Percentiles rank a stretch among this genome's conserved stretches.
Conservation (phyloP, 2,888 invertebrate species). For the Nesidiocoris tenuis region DNA sequence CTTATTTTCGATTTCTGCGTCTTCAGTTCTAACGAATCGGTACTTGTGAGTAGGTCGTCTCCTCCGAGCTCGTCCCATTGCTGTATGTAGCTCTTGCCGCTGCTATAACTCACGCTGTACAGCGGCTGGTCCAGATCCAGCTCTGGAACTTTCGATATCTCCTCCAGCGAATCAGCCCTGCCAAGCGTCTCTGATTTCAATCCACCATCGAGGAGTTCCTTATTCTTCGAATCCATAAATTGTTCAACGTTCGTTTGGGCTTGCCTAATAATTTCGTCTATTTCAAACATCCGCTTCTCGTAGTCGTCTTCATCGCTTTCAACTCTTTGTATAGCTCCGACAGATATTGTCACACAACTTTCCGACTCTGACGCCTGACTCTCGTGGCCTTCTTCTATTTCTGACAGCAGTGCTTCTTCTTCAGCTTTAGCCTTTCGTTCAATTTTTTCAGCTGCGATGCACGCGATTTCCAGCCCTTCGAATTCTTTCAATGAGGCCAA, state of each 20-base stretch:
- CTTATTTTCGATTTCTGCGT: slow-evolving; percentile 50
- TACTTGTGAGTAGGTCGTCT: slow-evolving; percentile 56
- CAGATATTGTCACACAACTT: slow-evolving; percentile 63
- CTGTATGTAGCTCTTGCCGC: slow-evolving; percentile 46
- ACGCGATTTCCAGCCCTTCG: slow-evolving; percentile 86
- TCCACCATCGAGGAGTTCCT: slow-evolving; percentile 25
- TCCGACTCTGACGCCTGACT: slow-evolving; percentile 61
- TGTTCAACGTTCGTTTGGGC: slow-evolving; percentile 66
- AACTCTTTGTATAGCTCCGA: slow-evolving; percentile 61
- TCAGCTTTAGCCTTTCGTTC: slow-evolving; percentile 83
- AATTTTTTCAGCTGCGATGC: slow-evolving; percentile 77
- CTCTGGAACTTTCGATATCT: slow-evolving; percentile 60
- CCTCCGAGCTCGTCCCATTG: slow-evolving; percentile 51
- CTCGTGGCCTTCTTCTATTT: slow-evolving; percentile 62
- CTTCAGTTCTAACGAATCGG: slow-evolving; percentile 66
- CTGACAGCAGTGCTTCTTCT: slow-evolving; percentile 73
- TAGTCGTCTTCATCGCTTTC: slow-evolving; percentile 63
- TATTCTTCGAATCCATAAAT: slow-evolving; percentile 46
- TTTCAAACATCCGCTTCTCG: slow-evolving; percentile 66
- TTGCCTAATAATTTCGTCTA: slow-evolving; percentile 67
- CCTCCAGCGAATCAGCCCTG: slow-evolving; percentile 59
- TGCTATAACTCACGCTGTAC: slow-evolving; percentile 51
- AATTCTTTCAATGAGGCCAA: slow-evolving; percentile 87
- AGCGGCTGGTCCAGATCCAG: slow-evolving; percentile 57
- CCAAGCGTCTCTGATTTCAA: slow-evolving; percentile 58